A percentile compares a stretch with the other conserved stretches of the same genome.
These are phyloP conservation scores for Rhagophthalmus giganteus DNA, from an alignment of 2,888 invertebrate species.

Conservation along the genomic window DNA sequence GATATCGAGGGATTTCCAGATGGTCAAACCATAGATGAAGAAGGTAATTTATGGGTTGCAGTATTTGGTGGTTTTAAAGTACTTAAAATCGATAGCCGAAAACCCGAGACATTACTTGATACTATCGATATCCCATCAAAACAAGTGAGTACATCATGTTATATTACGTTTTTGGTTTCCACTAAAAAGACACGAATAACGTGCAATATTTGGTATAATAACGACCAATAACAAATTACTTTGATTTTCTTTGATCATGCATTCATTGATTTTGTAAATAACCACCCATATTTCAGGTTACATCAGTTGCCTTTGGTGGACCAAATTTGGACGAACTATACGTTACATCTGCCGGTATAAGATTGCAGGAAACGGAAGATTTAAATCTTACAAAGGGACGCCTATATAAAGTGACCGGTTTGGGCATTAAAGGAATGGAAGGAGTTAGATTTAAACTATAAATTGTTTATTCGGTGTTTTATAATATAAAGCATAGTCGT, in stretches of 20 bases:
- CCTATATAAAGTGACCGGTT: constrained; percentile 1
- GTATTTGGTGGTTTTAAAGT: constrained; percentile 69
- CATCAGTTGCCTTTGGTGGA: constrained; percentile 76
- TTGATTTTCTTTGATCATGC: too few species aligned
- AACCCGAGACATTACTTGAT: constrained; percentile 58
- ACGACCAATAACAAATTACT: too few species aligned
- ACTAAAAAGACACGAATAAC: too few species aligned
- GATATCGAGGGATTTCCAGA: constrained; percentile 62
- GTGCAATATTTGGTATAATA: too few species aligned
- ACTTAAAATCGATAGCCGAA: constrained; percentile 58
- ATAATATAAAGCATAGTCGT: too few species aligned
- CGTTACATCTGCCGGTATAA: constrained; percentile 67
- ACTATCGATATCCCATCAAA: constrained; percentile 66
- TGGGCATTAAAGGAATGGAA: neutral
- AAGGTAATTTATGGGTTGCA: constrained; percentile 78
- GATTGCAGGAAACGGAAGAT: neutral
- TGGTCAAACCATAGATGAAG: constrained; percentile 80
- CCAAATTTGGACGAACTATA: constrained; percentile 66
- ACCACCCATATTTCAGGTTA: constrained; percentile 47
- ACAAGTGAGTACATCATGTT: too few species aligned
- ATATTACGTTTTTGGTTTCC: too few species aligned
- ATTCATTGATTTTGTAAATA: neutral
- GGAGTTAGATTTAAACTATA: neutral
- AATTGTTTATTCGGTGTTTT: too few species aligned
- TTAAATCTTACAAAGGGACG: neutral